Conservation (phyloP, 2,113 vertebrate species). For the Neoarius graeffei region DNA sequence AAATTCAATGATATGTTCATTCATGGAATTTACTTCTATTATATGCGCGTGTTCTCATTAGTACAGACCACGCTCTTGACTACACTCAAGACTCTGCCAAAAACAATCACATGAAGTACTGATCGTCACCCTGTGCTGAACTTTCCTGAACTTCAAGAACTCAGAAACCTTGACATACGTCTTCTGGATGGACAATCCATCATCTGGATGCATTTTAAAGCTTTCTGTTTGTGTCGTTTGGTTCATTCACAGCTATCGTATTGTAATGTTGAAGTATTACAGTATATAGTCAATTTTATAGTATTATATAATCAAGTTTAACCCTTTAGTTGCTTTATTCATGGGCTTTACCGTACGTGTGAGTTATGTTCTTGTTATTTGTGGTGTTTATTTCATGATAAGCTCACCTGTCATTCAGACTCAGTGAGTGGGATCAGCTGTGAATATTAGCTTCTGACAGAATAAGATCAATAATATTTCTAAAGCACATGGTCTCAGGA, state of each 20-base stretch:
- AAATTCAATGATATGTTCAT: not conserved
- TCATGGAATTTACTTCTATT: not conserved
- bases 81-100: not conserved
- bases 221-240: not conserved
- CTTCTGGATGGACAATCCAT: not conserved
- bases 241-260: not conserved
- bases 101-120: not conserved
- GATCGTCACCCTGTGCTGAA: not conserved
- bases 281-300: not conserved
- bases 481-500: not conserved
- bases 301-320: not conserved
- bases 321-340: not conserved
- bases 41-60: not conserved
- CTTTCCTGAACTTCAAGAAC: not conserved
- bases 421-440: not conserved
- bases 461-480: not conserved
- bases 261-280: too few species aligned
- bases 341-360: too few species aligned
- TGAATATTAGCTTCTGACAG: not conserved
- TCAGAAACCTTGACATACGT: not conserved
- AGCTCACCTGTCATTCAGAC: constrained; percentile 41
- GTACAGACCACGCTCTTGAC: not conserved
- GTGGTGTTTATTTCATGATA: not conserved
- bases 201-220: not conserved
- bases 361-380: not conserved